Conservation (phyloP, 2,888 invertebrate genomes). For the Loripinus fragilis region DNA sequence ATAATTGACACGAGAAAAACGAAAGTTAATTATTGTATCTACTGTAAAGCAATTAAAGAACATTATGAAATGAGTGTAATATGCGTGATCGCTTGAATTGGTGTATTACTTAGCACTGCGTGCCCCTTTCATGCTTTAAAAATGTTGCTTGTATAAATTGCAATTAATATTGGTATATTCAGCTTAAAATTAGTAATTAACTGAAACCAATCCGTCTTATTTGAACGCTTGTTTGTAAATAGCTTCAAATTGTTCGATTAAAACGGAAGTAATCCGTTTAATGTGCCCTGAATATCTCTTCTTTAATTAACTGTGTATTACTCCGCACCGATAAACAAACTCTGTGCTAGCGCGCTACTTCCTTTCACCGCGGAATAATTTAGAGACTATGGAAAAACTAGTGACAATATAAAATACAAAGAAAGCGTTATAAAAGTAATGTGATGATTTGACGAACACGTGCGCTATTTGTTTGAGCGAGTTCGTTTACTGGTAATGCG, state of each 20-base stretch:
- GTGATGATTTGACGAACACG: slow-evolving; percentile 42
- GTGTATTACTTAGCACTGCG: slow-evolving; percentile 6
- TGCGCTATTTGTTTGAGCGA: slow-evolving; percentile 54
- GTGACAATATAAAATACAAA: slow-evolving; percentile 22
- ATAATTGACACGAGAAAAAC: neutral
- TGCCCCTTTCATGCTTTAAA: slow-evolving; percentile 16
- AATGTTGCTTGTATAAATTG: slow-evolving; percentile 15
- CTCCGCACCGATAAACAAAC: slow-evolving; percentile 39
- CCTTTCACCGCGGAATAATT: slow-evolving; percentile 41
- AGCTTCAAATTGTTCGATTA: slow-evolving; percentile 33
- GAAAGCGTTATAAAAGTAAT: slow-evolving; percentile 21
- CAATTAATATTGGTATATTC: slow-evolving; percentile 16
- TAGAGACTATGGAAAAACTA: slow-evolving; percentile 11
- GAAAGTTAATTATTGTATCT: neutral
- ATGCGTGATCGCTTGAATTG: slow-evolving; percentile 4
- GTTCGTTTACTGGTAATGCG: slow-evolving; percentile 42
- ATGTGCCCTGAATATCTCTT: slow-evolving; percentile 42
- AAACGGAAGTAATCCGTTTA: slow-evolving; percentile 49
- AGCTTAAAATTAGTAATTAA: slow-evolving; percentile 19
- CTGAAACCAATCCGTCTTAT: slow-evolving; percentile 20
- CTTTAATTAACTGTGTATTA: slow-evolving; percentile 61
- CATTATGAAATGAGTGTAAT: neutral
- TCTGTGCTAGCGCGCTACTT: slow-evolving; percentile 42
- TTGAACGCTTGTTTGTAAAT: slow-evolving; percentile 17
- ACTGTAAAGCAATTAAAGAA: neutral